Conservation (phyloP, 2,797 vertebrate genomes). For the Onychomys arenicola region DNA sequence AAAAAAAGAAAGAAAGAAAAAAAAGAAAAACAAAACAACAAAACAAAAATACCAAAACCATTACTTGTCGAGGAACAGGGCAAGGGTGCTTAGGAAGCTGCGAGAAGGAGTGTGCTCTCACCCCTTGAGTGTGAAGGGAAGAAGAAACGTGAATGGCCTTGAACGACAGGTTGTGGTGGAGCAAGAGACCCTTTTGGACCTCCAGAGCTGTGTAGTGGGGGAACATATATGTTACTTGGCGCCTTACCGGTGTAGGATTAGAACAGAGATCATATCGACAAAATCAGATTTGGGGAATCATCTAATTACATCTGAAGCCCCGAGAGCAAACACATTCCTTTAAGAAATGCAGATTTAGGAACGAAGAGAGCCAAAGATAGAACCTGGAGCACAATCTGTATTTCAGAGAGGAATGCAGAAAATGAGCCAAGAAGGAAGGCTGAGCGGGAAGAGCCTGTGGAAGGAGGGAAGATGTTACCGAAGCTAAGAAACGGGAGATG, state of each 20-base stretch:
- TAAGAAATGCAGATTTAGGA: conserved; percentile 18
- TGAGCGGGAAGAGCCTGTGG: background rate
- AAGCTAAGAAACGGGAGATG: background rate
- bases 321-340: background rate
- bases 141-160: no score
- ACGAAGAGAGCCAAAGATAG: conserved; percentile 23
- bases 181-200: background rate
- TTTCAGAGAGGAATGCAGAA: conserved; percentile 17
- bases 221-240: background rate
- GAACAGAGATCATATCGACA: background rate
- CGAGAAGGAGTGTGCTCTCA: background rate
- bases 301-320: background rate
- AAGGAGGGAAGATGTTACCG: background rate
- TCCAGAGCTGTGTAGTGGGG: no score
- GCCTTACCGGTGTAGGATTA: background rate
- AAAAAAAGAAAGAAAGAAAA: background rate
- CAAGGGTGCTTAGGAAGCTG: background rate
- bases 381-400: background rate
- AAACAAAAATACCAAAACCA: background rate
- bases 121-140: background rate
- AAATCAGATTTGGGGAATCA: conserved; percentile 5
- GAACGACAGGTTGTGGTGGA: no score
- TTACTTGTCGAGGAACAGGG: background rate
- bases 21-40: no score
- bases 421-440: background rate